Evolutionary conservation across 2,797 vertebrate genomes (phyloP).

Genomic region (Bradypodion pumilum): DNA sequence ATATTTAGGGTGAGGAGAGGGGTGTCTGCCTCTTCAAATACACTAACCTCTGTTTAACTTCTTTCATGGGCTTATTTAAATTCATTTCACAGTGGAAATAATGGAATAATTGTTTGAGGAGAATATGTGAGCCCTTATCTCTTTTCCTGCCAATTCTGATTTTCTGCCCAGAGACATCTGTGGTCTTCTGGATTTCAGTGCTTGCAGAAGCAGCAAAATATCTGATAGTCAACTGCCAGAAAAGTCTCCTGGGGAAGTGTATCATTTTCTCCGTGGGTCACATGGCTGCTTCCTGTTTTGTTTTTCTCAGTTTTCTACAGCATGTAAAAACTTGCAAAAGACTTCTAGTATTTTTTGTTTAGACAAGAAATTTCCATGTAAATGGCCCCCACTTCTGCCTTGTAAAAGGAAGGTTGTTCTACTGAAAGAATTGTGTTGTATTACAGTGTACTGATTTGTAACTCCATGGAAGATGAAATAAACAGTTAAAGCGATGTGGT

Average conservation of each 20-base stretch:
- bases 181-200: constrained; percentile 56
- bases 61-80: constrained; percentile 48
- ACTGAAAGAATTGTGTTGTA: constrained; percentile 60
- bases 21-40: constrained; percentile 2
- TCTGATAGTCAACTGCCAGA: constrained; percentile 43
- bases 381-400: neutral
- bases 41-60: constrained; percentile 35
- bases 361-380: constrained; percentile 56
- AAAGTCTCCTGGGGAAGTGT: constrained; percentile 56
- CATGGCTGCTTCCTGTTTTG: constrained; percentile 49
- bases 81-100: constrained; percentile 52
- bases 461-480: constrained; percentile 55
- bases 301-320: constrained; percentile 34
- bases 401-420: constrained; percentile 60
- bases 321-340: constrained; percentile 46
- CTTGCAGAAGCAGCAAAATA: constrained; percentile 42
- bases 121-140: constrained; percentile 47
- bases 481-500: no score
- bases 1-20: constrained; percentile 22
- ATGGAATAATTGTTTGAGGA: constrained; percentile 45
- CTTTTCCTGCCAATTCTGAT: constrained; percentile 56
- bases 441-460: constrained; percentile 67
- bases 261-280: constrained; percentile 2
- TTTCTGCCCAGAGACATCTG: constrained; percentile 55
- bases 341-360: constrained; percentile 44